Conservation (phyloP, 1,140 invertebrate genomes). For the Trissolcus basalis region DNA sequence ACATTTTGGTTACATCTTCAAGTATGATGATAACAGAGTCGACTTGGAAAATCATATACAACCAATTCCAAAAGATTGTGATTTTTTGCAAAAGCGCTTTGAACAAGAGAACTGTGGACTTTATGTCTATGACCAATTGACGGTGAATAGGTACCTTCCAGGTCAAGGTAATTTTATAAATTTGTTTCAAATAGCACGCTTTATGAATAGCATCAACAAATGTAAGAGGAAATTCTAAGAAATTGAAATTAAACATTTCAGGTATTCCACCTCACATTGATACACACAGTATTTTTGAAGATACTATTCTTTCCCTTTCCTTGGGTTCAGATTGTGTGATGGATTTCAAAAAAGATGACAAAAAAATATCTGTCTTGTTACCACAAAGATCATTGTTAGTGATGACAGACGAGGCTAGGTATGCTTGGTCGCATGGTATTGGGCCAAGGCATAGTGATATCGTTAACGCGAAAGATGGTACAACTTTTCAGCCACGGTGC, state of each 20-base stretch:
- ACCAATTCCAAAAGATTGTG: constrained; percentile 84
- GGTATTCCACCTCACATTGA: constrained; percentile 97
- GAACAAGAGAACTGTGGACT: constrained; percentile 73
- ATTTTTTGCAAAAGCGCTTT: constrained; percentile 81
- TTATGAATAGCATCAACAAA: background rate
- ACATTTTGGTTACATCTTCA: constrained; percentile 96
- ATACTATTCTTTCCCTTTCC: constrained; percentile 91
- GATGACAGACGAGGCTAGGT: constrained; percentile 89
- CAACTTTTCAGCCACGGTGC: constrained; percentile 78
- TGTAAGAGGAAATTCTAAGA: background rate
- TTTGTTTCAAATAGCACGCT: background rate
- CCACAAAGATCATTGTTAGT: constrained; percentile 88
- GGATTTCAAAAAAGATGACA: constrained; percentile 86
- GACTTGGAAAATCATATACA: constrained; percentile 82
- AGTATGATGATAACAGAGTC: constrained; percentile 92
- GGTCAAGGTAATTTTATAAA: constrained; percentile 85
- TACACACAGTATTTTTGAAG: constrained; percentile 94
- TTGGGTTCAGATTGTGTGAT: constrained; percentile 91
- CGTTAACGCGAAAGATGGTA: constrained; percentile 74
- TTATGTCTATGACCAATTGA: constrained; percentile 90
- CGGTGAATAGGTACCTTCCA: constrained; percentile 92
- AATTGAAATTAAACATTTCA: constrained; percentile 70
- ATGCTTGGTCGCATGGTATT: constrained; percentile 92
- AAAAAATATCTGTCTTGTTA: constrained; percentile 81
- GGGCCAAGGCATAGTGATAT: constrained; percentile 89